A percentile compares a stretch with the other conserved stretches of the same genome.
Conservation (phyloP, 2,113 vertebrate genomes). For the Pituophis catenifer region DNA sequence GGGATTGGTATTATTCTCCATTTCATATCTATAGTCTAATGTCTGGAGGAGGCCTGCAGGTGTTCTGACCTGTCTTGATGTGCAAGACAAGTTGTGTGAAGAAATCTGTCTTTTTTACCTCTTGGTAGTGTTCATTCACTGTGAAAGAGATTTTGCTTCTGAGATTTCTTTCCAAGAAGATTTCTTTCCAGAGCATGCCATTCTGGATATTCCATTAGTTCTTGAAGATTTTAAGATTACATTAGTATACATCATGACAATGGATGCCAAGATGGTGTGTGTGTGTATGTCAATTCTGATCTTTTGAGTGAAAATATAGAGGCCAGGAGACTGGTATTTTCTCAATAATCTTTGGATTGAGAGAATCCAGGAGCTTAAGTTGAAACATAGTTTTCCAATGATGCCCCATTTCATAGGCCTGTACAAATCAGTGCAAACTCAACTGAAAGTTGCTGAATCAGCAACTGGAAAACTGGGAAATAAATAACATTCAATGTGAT, state of each 20-base stretch:
- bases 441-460: background rate
- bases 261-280: background rate
- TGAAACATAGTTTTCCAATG: background rate
- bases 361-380: background rate
- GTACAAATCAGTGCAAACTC: background rate
- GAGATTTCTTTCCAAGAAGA: background rate
- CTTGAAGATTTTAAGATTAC: background rate
- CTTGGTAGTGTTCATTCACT: background rate
- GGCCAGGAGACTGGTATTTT: background rate
- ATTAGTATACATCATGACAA: background rate
- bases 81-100: background rate
- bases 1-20: background rate
- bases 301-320: background rate
- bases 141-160: background rate
- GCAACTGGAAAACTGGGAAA: background rate
- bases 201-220: background rate
- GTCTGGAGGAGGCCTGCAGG: background rate
- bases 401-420: background rate
- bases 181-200: background rate
- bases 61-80: background rate
- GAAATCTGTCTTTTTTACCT: background rate
- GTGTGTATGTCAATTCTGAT: background rate
- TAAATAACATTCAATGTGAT: background rate
- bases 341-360: background rate
- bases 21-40: background rate